Conservation (phyloP, 1,140 invertebrate species). For the Euwallacea similis region DNA sequence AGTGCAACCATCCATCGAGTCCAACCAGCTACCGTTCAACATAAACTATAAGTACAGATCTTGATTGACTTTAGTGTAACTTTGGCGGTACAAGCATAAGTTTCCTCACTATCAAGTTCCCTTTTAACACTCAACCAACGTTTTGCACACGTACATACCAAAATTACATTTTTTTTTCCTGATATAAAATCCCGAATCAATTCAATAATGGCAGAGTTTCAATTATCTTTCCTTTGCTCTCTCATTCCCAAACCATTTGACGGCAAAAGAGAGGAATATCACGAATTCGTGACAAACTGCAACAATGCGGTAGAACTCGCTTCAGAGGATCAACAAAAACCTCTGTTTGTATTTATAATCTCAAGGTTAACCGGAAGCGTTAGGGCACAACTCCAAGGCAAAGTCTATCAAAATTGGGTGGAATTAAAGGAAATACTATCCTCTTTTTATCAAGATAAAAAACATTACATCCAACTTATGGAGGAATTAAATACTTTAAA, state of each 20-base stretch:
- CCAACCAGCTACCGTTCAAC: too few species aligned
- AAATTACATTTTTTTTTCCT: background rate
- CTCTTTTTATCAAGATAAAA: constrained; percentile 24
- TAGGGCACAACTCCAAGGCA: constrained; percentile 26
- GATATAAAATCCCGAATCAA: background rate
- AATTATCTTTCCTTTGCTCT: constrained; percentile 17
- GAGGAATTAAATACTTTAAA: constrained; percentile 31
- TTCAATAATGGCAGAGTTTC: constrained; percentile 9
- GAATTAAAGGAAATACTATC: constrained; percentile 26
- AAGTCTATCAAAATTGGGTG: constrained; percentile 18
- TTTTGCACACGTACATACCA: background rate
- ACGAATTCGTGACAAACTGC: constrained; percentile 38
- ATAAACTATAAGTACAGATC: too few species aligned
- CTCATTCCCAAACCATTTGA: constrained; percentile 31
- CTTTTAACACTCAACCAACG: background rate
- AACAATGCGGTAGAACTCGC: constrained; percentile 23
- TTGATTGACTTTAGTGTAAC: background rate
- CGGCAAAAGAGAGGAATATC: constrained; percentile 19
- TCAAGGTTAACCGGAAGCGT: constrained; percentile 31
- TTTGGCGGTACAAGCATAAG: background rate
- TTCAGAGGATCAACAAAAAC: constrained; percentile 8
- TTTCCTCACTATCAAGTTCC: background rate
- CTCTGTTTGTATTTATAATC: constrained; percentile 26
- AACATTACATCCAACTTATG: constrained; percentile 27
- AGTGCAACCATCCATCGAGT: background rate